These are phyloP conservation scores for Guaruba guarouba DNA, from an alignment of 2,113 vertebrate species.

Conservation along the genomic window DNA sequence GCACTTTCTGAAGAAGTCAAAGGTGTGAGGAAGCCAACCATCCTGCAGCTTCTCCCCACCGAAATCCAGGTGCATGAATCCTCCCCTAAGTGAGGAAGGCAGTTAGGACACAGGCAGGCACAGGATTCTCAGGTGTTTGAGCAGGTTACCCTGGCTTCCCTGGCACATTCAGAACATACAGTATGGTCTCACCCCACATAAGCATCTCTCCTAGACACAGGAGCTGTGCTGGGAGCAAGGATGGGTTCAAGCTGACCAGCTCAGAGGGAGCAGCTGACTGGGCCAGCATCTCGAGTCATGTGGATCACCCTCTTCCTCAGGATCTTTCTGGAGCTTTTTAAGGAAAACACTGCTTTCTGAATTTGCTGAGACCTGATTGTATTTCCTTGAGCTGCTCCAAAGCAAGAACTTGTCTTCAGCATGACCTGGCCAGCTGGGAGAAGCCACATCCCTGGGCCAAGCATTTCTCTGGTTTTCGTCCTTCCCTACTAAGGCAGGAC, in stretches of 20 bases:
- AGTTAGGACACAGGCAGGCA: neutral
- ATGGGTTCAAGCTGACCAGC: too few relatives aligned
- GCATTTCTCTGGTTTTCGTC: neutral
- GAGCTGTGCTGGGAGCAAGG: neutral
- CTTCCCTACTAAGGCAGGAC: neutral
- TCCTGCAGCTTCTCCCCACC: neutral
- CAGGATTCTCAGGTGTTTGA: neutral
- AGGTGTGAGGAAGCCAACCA: neutral
- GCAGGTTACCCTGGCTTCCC: neutral
- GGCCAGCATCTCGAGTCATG: neutral
- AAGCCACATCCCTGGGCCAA: neutral
- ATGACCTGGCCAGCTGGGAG: neutral
- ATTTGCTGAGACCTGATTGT: neutral
- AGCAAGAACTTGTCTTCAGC: neutral
- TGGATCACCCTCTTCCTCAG: neutral
- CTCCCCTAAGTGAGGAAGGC: neutral
- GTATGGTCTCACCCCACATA: fast-evolving
- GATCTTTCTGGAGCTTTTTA: neutral
- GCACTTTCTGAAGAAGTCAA: neutral
- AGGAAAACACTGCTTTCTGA: neutral
- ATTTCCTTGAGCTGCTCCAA: neutral
- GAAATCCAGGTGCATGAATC: neutral
- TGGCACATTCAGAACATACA: neutral
- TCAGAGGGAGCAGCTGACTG: neutral
- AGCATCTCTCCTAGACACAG: neutral